A percentile compares a stretch with the other conserved stretches of the same genome.
Conservation (phyloP, 2,113 vertebrate genomes). For the Columba janthina region DNA sequence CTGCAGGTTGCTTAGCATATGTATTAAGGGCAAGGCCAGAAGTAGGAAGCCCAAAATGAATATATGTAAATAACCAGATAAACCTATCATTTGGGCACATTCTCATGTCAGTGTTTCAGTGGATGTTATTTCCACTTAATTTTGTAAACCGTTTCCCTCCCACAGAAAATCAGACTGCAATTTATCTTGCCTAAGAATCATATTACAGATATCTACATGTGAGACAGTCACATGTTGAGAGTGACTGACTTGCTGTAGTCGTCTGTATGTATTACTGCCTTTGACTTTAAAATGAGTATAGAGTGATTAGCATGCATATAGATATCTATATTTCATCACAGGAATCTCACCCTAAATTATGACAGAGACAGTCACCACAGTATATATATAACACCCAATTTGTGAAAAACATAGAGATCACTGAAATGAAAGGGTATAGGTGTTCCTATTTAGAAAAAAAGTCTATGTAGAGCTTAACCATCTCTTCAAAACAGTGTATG, state of each 20-base stretch:
- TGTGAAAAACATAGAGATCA: not conserved
- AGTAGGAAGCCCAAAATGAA: not conserved
- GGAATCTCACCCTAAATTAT: not conserved
- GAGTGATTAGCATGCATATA: not conserved
- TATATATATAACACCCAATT: not conserved
- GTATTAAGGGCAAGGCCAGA: not conserved
- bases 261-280: not conserved
- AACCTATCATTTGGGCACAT: not conserved
- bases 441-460: not conserved
- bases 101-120: not conserved
- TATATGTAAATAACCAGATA: not conserved
- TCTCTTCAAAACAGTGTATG: fast-evolving
- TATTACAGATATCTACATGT: not conserved
- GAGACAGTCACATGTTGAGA: not conserved
- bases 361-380: not conserved
- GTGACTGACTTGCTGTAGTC: not conserved
- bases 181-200: not conserved
- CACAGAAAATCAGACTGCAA: not conserved
- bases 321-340: not conserved
- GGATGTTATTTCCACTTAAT: not conserved
- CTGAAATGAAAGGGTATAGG: not conserved
- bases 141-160: not conserved
- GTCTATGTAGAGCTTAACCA: not conserved
- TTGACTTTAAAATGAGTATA: not conserved
- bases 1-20: not conserved